These are phyloP conservation scores for Spatulosminthurus flaviceps DNA, from an alignment of 2,888 invertebrate genomes.

Conservation along the genomic window DNA sequence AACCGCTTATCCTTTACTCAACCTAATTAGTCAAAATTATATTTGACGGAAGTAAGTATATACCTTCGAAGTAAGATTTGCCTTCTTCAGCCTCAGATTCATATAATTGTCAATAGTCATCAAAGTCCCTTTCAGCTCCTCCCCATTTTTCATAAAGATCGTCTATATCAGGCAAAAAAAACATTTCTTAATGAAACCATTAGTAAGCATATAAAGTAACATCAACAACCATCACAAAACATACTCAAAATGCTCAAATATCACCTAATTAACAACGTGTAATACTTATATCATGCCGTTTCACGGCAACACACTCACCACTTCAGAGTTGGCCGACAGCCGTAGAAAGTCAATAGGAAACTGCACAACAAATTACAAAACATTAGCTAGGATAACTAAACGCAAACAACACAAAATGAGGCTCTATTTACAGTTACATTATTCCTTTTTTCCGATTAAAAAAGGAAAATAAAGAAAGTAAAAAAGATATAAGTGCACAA, in stretches of 20 bases:
- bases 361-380: not conserved
- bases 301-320: too few relatives aligned
- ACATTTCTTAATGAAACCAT: too few relatives aligned
- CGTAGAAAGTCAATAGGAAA: constrained; percentile 10
- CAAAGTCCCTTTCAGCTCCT: not conserved
- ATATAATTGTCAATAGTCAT: constrained; percentile 14
- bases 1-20: not conserved
- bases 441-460: too few relatives aligned
- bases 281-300: too few relatives aligned
- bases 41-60: not conserved
- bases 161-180: not conserved
- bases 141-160: constrained; percentile 32
- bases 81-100: constrained; percentile 34
- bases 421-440: too few relatives aligned
- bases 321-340: not conserved
- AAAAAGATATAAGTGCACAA: too few relatives aligned
- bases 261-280: too few relatives aligned
- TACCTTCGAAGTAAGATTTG: constrained; percentile 34
- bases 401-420: not conserved
- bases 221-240: too few relatives aligned
- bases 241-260: too few relatives aligned
- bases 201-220: too few relatives aligned
- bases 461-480: too few relatives aligned
- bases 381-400: not conserved
- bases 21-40: not conserved